Evolutionary conservation across 2,888 invertebrate species (phyloP), one percentile per base, ranked within the genome.

Genomic region (Hirtodrosophila confusa): DNA sequence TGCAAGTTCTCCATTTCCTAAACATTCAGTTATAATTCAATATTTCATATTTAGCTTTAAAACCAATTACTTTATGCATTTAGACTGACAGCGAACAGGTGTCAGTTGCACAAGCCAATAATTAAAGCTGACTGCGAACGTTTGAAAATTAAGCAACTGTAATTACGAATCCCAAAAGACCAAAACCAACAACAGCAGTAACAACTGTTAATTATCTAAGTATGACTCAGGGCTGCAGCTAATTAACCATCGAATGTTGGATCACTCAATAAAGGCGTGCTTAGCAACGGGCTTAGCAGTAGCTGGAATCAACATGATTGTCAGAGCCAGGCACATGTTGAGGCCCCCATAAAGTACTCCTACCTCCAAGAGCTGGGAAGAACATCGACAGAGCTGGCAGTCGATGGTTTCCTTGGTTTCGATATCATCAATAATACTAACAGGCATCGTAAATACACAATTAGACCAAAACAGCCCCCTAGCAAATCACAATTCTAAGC

Each of bases 91-190:
- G 37, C 27, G 31, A 35, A 12, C 75, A 85, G 75, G 68, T 85
- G 66, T 57, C 79, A 60, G 53, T 56, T 77, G 54, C 54, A 54
- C 43, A 70, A 62, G 63, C 50, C 39, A 69, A 67, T 77, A 68
- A 80, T 77, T 73, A 60, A 49, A 48, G 39, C 40, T 47, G 39
- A 51, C 50, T 69, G 40, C 53, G 61, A 50, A 36, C 41, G 17
- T 31, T 39, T 51, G 33, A 51, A 70, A 66, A 68, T 79, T 69
- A 64, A 83, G 61, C 66, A 76, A 74, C 49, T 71, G 64, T 71
- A 72, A 80, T 72, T 77, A 61, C 53, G 58, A 43, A 50, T 41
- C 31, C 49, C 24, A 55, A 58, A 65, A 64, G 47, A 61, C 48
- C 44, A 50, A 27, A 55, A 41, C 27, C 48, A 56, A 60, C 44